phyloP scores from a whole-genome alignment of 1,140 invertebrate genomes.

The Hetaerina americana region DNA sequence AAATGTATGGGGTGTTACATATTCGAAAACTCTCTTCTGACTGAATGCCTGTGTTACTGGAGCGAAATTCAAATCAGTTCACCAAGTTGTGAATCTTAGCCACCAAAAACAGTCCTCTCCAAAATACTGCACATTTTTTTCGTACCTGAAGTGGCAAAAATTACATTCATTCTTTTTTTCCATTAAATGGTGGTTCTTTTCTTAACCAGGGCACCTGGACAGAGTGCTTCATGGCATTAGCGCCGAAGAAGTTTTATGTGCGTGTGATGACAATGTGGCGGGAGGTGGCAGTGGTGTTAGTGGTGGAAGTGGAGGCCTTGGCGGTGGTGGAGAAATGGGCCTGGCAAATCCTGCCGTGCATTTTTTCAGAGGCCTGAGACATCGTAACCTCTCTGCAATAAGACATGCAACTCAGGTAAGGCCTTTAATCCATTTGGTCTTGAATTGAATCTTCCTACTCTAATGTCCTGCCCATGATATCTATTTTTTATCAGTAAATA shows the following conservation, averaged over 20 bases:
- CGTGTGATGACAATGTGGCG: conserved; percentile 80
- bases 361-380: conserved; percentile 78
- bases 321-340: conserved; percentile 52
- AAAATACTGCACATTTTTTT: conserved; percentile 6
- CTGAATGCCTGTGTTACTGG: no score
- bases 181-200: background rate
- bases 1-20: no score
- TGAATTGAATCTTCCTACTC: conserved; percentile 8
- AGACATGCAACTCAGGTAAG: conserved; percentile 64
- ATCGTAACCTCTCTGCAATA: conserved; percentile 89
- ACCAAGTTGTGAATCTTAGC: no score
- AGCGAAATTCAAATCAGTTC: no score
- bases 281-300: conserved; percentile 29
- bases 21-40: no score
- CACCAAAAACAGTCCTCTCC: background rate
- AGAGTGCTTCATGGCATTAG: conserved; percentile 88
- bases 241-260: conserved; percentile 89
- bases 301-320: conserved; percentile 30
- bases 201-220: conserved; percentile 70
- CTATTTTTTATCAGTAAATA: no score
- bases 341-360: conserved; percentile 87
- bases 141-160: background rate
- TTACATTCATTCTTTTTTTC: conserved; percentile 3
- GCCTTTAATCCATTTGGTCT: background rate
- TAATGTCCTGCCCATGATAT: no score